Conservation (phyloP, 2,797 vertebrate species). For the Macropodus opercularis region DNA sequence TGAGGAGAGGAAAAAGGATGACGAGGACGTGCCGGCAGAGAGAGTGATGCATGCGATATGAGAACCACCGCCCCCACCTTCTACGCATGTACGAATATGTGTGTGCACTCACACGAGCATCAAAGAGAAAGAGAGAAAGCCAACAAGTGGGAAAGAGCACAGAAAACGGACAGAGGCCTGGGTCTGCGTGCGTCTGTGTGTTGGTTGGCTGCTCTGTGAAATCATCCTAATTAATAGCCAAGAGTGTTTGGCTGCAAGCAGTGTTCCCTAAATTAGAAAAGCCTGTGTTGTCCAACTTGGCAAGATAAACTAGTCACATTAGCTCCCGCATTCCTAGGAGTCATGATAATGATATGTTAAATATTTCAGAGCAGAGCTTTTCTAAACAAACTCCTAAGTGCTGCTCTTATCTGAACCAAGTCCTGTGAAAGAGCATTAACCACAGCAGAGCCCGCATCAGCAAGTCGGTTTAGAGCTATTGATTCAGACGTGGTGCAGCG, state of each 20-base stretch:
- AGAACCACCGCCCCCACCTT: constrained; percentile 24
- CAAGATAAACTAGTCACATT: constrained; percentile 38
- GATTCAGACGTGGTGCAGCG: constrained; percentile 27
- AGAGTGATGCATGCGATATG: constrained; percentile 49
- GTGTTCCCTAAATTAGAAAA: constrained; percentile 64
- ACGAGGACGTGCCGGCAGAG: constrained; percentile 20
- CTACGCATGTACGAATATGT: constrained; percentile 4
- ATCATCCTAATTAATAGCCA: constrained; percentile 62
- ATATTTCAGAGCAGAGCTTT: constrained; percentile 22
- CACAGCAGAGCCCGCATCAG: constrained; percentile 19
- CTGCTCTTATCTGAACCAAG: too few relatives aligned
- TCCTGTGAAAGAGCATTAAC: constrained; percentile 10
- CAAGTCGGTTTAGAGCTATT: constrained; percentile 7
- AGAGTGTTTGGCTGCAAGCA: constrained; percentile 58
- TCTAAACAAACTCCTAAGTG: constrained; percentile 21
- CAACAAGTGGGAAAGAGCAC: constrained; percentile 23
- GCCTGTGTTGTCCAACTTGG: constrained; percentile 59
- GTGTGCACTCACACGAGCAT: constrained; percentile 8
- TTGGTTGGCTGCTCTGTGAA: constrained; percentile 45
- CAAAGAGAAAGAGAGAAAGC: constrained; percentile 15
- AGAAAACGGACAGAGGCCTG: not conserved
- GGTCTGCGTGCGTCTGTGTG: constrained; percentile 16
- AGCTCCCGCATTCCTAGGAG: constrained; percentile 34
- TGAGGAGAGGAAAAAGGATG: constrained; percentile 25
- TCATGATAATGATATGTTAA: constrained; percentile 36